Evolutionary conservation across 2,888 invertebrate genomes (phyloP).

Genomic region (Odontocolon sp.): DNA sequence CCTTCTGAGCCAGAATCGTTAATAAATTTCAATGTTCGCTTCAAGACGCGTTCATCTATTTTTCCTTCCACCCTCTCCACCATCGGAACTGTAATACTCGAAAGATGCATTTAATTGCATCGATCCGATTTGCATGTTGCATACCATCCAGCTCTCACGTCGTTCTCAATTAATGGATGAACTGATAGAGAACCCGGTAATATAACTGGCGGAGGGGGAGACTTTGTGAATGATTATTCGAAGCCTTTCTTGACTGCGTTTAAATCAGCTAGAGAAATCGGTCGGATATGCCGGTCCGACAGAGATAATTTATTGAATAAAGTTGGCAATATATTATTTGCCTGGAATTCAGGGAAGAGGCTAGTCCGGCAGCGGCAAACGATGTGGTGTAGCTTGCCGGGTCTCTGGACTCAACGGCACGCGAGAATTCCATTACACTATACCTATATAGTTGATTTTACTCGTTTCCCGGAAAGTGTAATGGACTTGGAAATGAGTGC

Average conservation of each 20-base stretch:
- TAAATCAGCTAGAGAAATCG: constrained; percentile 3
- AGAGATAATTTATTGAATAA: constrained; percentile 45
- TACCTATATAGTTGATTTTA: constrained; percentile 6
- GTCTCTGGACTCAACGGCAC: constrained; percentile 33
- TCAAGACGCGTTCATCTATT: background rate
- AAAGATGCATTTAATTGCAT: background rate
- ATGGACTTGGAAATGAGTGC: constrained; percentile 58
- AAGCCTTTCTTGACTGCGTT: constrained; percentile 18
- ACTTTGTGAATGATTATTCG: background rate
- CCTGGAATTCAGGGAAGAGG: constrained; percentile 17
- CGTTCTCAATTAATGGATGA: background rate
- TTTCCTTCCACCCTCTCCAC: background rate
- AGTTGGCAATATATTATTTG: constrained; percentile 36
- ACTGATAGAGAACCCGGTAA: no score
- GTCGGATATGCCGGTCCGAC: constrained; percentile 25
- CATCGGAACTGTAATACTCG: background rate
- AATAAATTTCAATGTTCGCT: background rate
- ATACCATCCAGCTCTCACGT: background rate
- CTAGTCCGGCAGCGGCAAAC: background rate
- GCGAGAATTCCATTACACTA: constrained; percentile 52
- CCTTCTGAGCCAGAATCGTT: constrained; percentile 15
- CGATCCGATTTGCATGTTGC: no score
- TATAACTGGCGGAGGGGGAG: background rate
- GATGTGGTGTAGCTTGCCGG: background rate
- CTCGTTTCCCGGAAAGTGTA: constrained; percentile 55